Percentiles rank a stretch among this genome's conserved stretches.
These are phyloP conservation scores for Pentalonia nigronervosa DNA, from an alignment of 1,140 invertebrate species.

Conservation along the genomic window DNA sequence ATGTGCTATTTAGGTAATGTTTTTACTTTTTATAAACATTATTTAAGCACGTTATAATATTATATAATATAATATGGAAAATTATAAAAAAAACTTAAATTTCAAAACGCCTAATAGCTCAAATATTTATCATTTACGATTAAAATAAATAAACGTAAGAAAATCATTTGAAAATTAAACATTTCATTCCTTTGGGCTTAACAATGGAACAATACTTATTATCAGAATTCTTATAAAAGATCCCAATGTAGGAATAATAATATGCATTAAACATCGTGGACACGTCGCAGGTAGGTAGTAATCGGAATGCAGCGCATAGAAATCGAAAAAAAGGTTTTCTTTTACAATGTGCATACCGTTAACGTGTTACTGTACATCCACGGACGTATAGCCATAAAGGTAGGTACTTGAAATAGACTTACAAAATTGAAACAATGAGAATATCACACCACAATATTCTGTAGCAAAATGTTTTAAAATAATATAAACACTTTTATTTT, in stretches of 20 bases:
- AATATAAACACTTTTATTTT: not conserved
- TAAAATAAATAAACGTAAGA: not conserved
- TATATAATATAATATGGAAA: too few relatives aligned
- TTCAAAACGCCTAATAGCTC: too few relatives aligned
- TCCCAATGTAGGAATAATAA: too few relatives aligned
- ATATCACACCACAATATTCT: not conserved
- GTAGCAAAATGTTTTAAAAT: not conserved
- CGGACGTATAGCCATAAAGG: too few relatives aligned
- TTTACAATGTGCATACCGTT: not conserved
- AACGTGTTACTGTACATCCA: not conserved
- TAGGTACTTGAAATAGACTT: not conserved
- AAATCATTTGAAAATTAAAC: not conserved
- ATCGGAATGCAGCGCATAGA: not conserved
- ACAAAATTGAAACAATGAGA: not conserved
- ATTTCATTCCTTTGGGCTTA: not conserved
- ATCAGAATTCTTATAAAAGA: too few relatives aligned
- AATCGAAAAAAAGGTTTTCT: not conserved
- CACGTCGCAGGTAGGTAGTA: not conserved
- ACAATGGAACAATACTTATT: too few relatives aligned
- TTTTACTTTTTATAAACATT: not conserved
- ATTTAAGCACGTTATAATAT: too few relatives aligned
- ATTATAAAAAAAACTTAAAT: too few relatives aligned
- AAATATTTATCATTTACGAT: too few relatives aligned
- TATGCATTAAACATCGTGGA: not conserved
- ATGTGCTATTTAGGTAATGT: not conserved